Evolutionary conservation across 1,140 invertebrate species (phyloP).

Genomic region (Thereuonema tuberculata): DNA sequence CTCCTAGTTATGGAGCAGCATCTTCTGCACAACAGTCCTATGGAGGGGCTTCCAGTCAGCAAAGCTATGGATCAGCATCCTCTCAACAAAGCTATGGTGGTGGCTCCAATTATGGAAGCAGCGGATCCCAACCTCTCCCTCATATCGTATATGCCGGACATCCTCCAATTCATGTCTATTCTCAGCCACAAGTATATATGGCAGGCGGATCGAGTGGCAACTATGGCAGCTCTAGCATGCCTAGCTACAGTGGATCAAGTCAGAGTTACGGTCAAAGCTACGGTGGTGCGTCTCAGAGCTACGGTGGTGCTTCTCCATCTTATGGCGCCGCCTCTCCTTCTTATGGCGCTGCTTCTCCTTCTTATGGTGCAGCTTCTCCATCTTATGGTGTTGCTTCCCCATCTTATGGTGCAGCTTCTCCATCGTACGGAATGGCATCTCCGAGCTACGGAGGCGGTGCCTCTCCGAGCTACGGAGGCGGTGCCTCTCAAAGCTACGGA

Average conservation of each 20-base stretch:
- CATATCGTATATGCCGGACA: conserved; percentile 34
- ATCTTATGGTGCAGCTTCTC: not conserved
- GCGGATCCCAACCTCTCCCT: conserved; percentile 17
- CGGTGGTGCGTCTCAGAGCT: not conserved
- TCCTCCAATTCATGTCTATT: conserved; percentile 32
- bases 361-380: not conserved
- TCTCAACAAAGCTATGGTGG: not conserved
- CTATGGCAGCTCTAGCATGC: not conserved
- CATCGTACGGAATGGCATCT: not conserved
- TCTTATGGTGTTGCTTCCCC: not conserved
- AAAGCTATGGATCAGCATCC: not conserved
- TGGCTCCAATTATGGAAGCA: not conserved
- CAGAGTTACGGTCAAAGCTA: not conserved
- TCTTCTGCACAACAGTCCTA: not conserved
- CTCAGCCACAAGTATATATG: conserved; percentile 25
- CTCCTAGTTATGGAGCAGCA: not conserved
- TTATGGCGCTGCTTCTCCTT: not conserved
- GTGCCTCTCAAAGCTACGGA: not conserved
- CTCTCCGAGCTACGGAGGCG: not conserved
- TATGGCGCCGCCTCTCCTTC: not conserved
- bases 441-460: not conserved
- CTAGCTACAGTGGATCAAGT: not conserved
- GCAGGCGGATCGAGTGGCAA: not conserved
- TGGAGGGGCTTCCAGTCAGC: not conserved
- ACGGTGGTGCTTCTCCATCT: not conserved